phyloP scores from a whole-genome alignment of 2,888 invertebrate genomes.

The Caenorhabditis sp. region DNA sequence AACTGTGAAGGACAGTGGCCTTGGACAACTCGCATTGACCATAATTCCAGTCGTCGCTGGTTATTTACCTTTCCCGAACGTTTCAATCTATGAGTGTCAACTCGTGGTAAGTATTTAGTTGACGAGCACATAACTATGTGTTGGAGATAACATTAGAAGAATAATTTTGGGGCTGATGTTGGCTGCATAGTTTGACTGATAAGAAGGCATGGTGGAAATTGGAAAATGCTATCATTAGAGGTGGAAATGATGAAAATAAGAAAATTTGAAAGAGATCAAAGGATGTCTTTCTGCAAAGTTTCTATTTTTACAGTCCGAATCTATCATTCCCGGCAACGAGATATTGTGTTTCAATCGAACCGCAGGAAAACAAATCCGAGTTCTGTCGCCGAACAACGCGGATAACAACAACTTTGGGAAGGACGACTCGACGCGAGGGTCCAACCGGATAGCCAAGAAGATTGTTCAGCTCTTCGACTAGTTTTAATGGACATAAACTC shows the following conservation, averaged over 20 bases:
- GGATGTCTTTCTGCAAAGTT: neutral
- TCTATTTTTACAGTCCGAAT: constrained; percentile 46
- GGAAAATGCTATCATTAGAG: neutral
- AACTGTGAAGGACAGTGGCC: constrained; percentile 80
- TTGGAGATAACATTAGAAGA: constrained; percentile 9
- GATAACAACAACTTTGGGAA: constrained; percentile 39
- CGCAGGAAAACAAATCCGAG: constrained; percentile 81
- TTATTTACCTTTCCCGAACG: constrained; percentile 79
- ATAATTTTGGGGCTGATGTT: constrained; percentile 18
- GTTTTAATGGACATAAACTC: no score
- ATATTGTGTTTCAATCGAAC: constrained; percentile 78
- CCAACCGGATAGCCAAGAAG: constrained; percentile 69
- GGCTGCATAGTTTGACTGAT: constrained; percentile 51
- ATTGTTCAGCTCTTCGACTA: constrained; percentile 71
- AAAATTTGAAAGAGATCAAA: neutral
- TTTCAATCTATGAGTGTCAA: constrained; percentile 76
- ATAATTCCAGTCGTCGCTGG: constrained; percentile 79
- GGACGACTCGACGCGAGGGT: constrained; percentile 61
- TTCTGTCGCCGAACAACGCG: constrained; percentile 71
- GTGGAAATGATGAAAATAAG: neutral
- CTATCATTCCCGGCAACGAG: constrained; percentile 70
- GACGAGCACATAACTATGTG: constrained; percentile 7
- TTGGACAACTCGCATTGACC: constrained; percentile 79
- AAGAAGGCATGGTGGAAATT: neutral
- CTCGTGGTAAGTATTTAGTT: constrained; percentile 47